Evolutionary conservation across 2,888 invertebrate genomes (phyloP).

Genomic region (Drosophila cognata): DNA sequence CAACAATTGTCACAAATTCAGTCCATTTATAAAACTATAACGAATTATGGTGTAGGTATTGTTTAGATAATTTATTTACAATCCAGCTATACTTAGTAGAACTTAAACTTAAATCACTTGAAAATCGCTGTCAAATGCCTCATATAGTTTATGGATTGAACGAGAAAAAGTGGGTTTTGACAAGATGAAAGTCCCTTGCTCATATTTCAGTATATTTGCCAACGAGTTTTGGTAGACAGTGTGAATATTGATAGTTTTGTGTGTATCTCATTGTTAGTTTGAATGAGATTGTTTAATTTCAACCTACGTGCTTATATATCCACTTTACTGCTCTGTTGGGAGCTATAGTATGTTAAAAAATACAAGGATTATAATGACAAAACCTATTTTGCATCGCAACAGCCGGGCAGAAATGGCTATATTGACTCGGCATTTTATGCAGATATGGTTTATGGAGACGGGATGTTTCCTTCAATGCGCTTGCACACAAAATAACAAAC

Average conservation of each 20-base stretch:
- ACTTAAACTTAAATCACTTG: neutral
- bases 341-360: neutral
- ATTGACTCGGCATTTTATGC: neutral
- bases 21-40: neutral
- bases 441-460: neutral
- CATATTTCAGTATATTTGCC: neutral
- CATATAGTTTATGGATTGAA: neutral
- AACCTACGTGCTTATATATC: neutral
- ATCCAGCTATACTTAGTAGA: neutral
- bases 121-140: neutral
- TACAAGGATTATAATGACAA: neutral
- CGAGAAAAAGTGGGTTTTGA: neutral
- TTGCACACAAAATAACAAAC: neutral
- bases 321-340: neutral
- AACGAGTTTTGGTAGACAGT: neutral
- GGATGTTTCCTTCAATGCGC: neutral
- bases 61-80: neutral
- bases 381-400: too few species aligned
- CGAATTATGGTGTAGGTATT: neutral
- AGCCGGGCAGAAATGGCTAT: too few species aligned
- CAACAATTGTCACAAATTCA: neutral
- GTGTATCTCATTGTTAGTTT: too few species aligned
- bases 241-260: neutral
- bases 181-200: neutral
- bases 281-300: too few species aligned